phyloP scores from a whole-genome alignment of 2,797 vertebrate genomes.

The Prionace glauca region DNA sequence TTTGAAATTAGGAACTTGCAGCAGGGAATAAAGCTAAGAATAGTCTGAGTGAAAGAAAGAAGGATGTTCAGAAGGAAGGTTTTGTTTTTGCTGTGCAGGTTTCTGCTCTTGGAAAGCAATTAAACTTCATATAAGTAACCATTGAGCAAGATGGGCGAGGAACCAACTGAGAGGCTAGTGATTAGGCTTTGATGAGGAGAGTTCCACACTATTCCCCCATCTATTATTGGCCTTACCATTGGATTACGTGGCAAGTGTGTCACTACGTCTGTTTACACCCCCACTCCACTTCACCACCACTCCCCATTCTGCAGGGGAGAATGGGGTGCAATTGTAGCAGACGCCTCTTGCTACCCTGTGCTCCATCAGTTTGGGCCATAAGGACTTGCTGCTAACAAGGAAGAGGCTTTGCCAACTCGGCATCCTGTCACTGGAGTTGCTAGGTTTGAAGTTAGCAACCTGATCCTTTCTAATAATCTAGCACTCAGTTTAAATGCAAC shows the following conservation, averaged over 20 bases:
- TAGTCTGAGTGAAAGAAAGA: not conserved
- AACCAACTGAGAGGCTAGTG: not conserved
- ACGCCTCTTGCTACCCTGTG: not conserved
- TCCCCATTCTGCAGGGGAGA: too few species aligned
- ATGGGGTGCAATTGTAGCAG: not conserved
- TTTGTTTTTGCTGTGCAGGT: not conserved
- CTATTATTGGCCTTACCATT: not conserved
- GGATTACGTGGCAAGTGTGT: not conserved
- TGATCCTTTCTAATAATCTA: not conserved
- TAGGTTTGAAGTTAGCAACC: not conserved
- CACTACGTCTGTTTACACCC: not conserved
- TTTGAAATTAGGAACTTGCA: constrained; percentile 30
- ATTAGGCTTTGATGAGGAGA: too few species aligned
- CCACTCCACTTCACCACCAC: not conserved
- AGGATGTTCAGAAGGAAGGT: not conserved
- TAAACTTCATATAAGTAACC: not conserved
- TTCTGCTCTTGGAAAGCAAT: not conserved
- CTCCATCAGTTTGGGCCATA: not conserved
- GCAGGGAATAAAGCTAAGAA: constrained; percentile 17
- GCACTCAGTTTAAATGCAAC: too few species aligned
- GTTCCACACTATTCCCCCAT: not conserved
- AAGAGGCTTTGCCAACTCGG: not conserved
- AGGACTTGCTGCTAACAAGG: not conserved
- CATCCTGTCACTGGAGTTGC: not conserved
- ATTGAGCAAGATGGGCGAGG: not conserved